Evolutionary conservation across 2,113 vertebrate genomes (phyloP), one percentile per base, ranked within the genome.

Genomic region (Cynopterus brachyotis): DNA sequence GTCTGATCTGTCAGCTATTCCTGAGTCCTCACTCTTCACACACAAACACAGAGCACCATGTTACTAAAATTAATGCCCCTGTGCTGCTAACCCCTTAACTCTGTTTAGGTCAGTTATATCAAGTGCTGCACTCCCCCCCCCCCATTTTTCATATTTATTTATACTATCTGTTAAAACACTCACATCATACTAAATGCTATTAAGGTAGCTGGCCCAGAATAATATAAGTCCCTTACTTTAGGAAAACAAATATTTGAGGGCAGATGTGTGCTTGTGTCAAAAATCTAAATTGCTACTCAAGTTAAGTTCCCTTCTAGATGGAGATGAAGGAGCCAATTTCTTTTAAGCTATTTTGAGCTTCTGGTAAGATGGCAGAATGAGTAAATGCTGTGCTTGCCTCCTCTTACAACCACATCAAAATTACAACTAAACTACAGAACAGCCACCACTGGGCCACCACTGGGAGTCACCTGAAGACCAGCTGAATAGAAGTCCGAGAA

Each of bases 71-170:
- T 4, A 37, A 42, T 79, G 70, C 30, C 45, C 50, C 24, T 32
- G 3, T 6, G 24, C 55, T 66, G n/a, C 55, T 26, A 75, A 24
- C 69, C 30, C 70, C 73, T 73, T 86, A 30, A 30, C 59, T 86
- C 50, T 53, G 40, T 55, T 93, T 80, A 50, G 32, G 32, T 81
- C 42, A 86, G 81, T 53, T 47, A 28, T 37, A 86, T 30, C 53
- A 93, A 81, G 9, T 47, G 45, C 10, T 91, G 40, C 2, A 87
- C 42, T 75, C 73, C 32, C 59, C 59, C 53, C 53, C 4, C 13
- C 50, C n/a, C 37, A 22, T 84, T 79, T 64, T 78, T 62, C 62
- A 40, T 69, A 94, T 69, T 94, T 94, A 76, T 88, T 57, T 96
- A 45, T 62, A 83, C 15, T 76, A n/a, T 26, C 53, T 69, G 12